Percentiles rank a stretch among this genome's conserved stretches.
These are phyloP conservation scores for Lasioglossum marginatum DNA, from an alignment of 2,888 invertebrate genomes.

Conservation along the genomic window DNA sequence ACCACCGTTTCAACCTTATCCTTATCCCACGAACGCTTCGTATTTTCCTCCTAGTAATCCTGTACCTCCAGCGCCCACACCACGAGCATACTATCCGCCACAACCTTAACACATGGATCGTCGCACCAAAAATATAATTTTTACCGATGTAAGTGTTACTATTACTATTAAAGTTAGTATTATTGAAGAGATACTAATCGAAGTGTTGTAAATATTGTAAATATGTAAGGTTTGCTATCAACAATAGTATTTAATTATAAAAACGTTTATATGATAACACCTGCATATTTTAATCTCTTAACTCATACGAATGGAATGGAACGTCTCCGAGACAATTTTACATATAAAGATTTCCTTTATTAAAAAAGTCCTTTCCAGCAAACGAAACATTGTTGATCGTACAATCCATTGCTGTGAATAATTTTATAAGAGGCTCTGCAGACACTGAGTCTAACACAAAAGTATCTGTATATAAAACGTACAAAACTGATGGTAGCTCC, in stretches of 20 bases:
- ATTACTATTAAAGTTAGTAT: constrained; percentile 46
- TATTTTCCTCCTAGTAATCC: constrained; percentile 79
- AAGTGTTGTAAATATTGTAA: constrained; percentile 67
- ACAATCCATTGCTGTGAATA: constrained; percentile 73
- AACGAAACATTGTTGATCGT: constrained; percentile 65
- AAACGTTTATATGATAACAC: constrained; percentile 39
- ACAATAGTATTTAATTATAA: constrained; percentile 45
- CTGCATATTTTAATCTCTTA: not conserved
- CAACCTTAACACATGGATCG: constrained; percentile 71
- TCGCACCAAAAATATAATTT: constrained; percentile 38
- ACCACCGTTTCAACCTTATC: constrained; percentile 75
- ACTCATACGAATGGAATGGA: not conserved
- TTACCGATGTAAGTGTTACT: constrained; percentile 29
- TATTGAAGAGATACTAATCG: constrained; percentile 33
- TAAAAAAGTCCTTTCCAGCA: constrained; percentile 72
- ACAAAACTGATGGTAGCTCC: constrained; percentile 74
- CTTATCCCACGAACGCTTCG: constrained; percentile 79
- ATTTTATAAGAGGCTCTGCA: constrained; percentile 75
- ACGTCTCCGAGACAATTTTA: constrained; percentile 50
- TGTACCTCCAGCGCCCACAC: constrained; percentile 75
- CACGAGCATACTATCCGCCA: constrained; percentile 80
- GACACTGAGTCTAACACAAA: constrained; percentile 78
- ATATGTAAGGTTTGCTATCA: constrained; percentile 50
- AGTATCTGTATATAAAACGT: constrained; percentile 79
- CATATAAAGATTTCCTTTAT: constrained; percentile 82